Percentiles rank a stretch among this genome's conserved stretches.
Evolutionary conservation across 2,888 invertebrate genomes (phyloP).

Genomic region (Lasioglossum pauxillum): DNA sequence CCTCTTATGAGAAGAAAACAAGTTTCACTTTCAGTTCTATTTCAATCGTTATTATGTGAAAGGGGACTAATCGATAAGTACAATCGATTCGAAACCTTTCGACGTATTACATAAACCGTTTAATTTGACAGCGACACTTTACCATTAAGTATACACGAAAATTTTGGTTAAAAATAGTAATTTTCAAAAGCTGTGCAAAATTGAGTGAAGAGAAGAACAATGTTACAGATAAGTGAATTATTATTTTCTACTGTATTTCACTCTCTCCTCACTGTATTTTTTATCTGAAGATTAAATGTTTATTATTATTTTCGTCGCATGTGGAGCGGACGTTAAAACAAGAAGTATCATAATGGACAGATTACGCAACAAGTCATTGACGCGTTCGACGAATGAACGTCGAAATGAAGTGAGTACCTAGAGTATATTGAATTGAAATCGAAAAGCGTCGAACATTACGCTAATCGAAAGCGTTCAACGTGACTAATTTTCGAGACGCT

Average conservation of each 20-base stretch:
- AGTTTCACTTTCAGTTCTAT: not conserved
- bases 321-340: not conserved
- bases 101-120: not conserved
- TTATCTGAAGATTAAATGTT: not conserved
- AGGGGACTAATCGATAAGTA: conserved; percentile 8
- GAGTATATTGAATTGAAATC: not conserved
- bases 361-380: not conserved
- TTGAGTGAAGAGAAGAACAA: not conserved
- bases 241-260: not conserved
- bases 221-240: not conserved
- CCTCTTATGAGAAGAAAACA: not conserved
- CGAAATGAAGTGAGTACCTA: not conserved
- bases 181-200: not conserved
- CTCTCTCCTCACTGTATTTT: not conserved
- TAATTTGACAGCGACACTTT: conserved; percentile 1
- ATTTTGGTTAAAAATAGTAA: not conserved
- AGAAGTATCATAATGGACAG: not conserved
- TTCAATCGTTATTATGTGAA: conserved; percentile 8
- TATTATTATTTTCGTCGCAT: not conserved
- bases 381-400: not conserved
- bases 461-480: conserved; percentile 4
- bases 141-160: not conserved
- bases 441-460: not conserved
- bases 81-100: not conserved
- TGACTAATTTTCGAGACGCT: conserved; percentile 32